These are phyloP conservation scores for Channa argus DNA, from an alignment of 2,113 vertebrate species.

Conservation along the genomic window DNA sequence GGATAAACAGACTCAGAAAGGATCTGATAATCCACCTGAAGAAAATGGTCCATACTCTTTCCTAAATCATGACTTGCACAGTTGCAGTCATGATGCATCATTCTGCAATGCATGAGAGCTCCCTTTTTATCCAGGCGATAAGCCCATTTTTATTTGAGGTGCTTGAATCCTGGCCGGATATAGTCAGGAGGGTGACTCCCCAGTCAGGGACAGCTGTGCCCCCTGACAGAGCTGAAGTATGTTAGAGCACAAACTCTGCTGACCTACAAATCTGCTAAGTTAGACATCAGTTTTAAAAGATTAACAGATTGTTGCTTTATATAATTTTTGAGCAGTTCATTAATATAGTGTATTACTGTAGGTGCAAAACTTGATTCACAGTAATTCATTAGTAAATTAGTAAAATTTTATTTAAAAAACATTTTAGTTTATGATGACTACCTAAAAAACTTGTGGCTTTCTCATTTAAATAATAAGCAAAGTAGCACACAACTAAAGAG, in stretches of 20 bases:
- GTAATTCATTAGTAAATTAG: too few species aligned
- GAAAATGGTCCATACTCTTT: background rate
- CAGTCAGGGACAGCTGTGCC: slow-evolving; percentile 62
- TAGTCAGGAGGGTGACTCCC: slow-evolving; percentile 26
- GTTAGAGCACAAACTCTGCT: slow-evolving; percentile 46
- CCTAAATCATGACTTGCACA: slow-evolving; percentile 29
- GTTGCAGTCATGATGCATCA: slow-evolving; percentile 15
- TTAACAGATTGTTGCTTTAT: slow-evolving; percentile 16
- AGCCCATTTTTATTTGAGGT: slow-evolving; percentile 41
- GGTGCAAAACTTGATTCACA: too few species aligned
- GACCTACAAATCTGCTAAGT: slow-evolving; percentile 39
- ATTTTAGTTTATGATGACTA: too few species aligned
- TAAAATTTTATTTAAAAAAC: too few species aligned
- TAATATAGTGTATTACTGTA: too few species aligned
- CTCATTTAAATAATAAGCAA: too few species aligned
- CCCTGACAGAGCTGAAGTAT: slow-evolving; percentile 45
- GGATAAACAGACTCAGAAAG: background rate
- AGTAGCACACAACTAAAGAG: too few species aligned
- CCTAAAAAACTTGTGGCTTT: too few species aligned
- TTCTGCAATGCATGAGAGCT: background rate
- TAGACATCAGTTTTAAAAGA: slow-evolving; percentile 35
- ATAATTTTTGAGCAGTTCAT: too few species aligned
- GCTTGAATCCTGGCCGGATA: slow-evolving; percentile 8
- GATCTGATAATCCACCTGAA: background rate
- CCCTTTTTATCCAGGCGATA: slow-evolving; percentile 19